Evolutionary conservation across 2,888 invertebrate species (phyloP).

Genomic region (Hypomecis punctinalis): DNA sequence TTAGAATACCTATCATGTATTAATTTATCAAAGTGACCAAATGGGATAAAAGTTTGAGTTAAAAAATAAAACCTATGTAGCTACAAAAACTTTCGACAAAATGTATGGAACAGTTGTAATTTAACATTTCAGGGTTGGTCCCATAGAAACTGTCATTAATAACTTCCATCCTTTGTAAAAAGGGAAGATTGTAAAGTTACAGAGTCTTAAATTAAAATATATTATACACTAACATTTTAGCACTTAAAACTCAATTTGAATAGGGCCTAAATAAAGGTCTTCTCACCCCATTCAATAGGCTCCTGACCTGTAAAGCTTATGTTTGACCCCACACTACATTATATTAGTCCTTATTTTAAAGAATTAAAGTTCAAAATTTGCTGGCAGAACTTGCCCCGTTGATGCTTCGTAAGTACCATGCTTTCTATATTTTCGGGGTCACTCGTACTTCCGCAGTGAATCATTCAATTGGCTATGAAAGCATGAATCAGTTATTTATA

Average conservation of each 20-base stretch:
- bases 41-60: too few species aligned
- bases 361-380: constrained; percentile 14
- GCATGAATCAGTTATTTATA: constrained; percentile 38
- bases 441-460: constrained; percentile 41
- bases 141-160: too few species aligned
- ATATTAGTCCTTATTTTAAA: constrained; percentile 11
- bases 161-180: too few species aligned
- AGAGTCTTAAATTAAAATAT: too few species aligned
- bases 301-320: neutral
- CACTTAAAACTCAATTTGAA: neutral
- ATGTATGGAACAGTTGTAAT: too few species aligned
- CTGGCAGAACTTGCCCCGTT: constrained; percentile 25
- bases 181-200: too few species aligned
- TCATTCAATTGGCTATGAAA: constrained; percentile 35
- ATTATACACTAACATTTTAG: too few species aligned
- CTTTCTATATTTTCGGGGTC: constrained; percentile 47
- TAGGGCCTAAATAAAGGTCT: neutral
- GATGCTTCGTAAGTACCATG: constrained; percentile 27
- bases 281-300: neutral
- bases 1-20: too few species aligned
- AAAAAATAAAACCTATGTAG: too few species aligned
- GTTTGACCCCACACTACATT: neutral
- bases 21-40: too few species aligned
- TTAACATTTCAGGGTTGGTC: too few species aligned
- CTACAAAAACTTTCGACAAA: too few species aligned